These are phyloP conservation scores for Malthinus flaveolus DNA, from an alignment of 2,888 invertebrate genomes.

Conservation along the genomic window DNA sequence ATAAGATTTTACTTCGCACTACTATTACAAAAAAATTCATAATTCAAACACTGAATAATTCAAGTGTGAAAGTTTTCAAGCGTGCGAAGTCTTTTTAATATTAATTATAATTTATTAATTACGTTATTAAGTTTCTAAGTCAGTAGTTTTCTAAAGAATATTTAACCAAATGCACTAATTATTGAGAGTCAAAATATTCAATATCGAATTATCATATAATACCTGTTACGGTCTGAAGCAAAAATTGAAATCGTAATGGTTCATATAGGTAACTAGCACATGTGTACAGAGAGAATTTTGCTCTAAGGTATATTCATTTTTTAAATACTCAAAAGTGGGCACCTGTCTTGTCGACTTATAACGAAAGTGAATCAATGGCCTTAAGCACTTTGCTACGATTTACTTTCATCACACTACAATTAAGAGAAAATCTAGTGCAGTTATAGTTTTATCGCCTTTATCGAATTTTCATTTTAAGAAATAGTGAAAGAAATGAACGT, in stretches of 20 bases:
- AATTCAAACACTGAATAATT: background rate
- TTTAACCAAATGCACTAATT: too few relatives aligned
- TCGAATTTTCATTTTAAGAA: too few relatives aligned
- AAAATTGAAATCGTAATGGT: too few relatives aligned
- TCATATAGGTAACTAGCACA: conserved; percentile 24
- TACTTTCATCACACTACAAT: conserved; percentile 17
- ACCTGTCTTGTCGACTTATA: conserved; percentile 23
- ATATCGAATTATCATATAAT: too few relatives aligned
- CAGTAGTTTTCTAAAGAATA: too few relatives aligned
- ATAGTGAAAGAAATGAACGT: too few relatives aligned
- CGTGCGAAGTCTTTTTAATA: background rate
- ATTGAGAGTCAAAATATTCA: too few relatives aligned
- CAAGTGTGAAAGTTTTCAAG: background rate
- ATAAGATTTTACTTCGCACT: too few relatives aligned
- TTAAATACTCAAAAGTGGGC: conserved; percentile 13
- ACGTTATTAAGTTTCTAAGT: too few relatives aligned
- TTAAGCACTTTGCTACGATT: conserved; percentile 20
- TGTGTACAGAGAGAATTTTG: conserved; percentile 15
- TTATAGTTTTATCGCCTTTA: too few relatives aligned
- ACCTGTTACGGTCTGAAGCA: too few relatives aligned
- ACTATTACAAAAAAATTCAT: background rate
- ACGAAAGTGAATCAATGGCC: conserved; percentile 25
- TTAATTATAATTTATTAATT: background rate
- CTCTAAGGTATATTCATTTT: conserved; percentile 21
- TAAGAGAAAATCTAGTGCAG: too few relatives aligned